Evolutionary conservation across 2,888 invertebrate genomes (phyloP).

Genomic region (Cryptocheilus praepositus): DNA sequence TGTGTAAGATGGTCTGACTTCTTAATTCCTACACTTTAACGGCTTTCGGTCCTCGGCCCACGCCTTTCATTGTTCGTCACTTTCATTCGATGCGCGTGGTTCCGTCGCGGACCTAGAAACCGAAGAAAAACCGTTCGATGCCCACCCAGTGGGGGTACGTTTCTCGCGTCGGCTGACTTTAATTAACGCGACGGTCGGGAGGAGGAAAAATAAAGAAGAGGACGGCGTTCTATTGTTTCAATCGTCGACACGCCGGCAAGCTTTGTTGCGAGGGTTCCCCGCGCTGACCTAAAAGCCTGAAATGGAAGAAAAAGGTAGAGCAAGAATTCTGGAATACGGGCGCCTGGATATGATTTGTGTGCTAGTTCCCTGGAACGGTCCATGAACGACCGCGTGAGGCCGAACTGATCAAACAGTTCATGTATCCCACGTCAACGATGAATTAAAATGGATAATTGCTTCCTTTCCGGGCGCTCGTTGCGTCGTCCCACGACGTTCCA

Average conservation of each 20-base stretch:
- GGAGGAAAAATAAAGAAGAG: background rate
- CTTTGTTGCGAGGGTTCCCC: constrained; percentile 50
- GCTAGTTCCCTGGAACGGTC: constrained; percentile 63
- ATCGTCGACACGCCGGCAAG: constrained; percentile 40
- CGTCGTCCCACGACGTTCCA: constrained; percentile 61
- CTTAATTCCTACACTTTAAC: constrained; percentile 10
- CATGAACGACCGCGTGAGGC: constrained; percentile 58
- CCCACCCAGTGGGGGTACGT: constrained; percentile 10
- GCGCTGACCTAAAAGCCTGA: constrained; percentile 15
- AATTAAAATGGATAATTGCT: constrained; percentile 72
- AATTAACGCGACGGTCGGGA: constrained; percentile 34
- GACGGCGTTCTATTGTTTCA: constrained; percentile 49
- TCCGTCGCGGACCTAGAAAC: background rate
- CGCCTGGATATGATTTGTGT: constrained; percentile 68
- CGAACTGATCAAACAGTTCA: constrained; percentile 69
- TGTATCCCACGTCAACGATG: constrained; percentile 66
- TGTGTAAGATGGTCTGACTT: constrained; percentile 19
- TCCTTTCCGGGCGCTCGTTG: constrained; percentile 57
- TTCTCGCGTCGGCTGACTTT: constrained; percentile 38
- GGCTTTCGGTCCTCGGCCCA: background rate
- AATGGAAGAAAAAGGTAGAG: constrained; percentile 26
- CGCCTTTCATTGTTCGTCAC: no score
- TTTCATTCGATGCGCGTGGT: no score
- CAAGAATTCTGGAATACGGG: constrained; percentile 27
- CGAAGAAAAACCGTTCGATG: constrained; percentile 9